These are phyloP conservation scores for Coendou prehensilis DNA, from an alignment of 2,797 vertebrate species.

Conservation along the genomic window DNA sequence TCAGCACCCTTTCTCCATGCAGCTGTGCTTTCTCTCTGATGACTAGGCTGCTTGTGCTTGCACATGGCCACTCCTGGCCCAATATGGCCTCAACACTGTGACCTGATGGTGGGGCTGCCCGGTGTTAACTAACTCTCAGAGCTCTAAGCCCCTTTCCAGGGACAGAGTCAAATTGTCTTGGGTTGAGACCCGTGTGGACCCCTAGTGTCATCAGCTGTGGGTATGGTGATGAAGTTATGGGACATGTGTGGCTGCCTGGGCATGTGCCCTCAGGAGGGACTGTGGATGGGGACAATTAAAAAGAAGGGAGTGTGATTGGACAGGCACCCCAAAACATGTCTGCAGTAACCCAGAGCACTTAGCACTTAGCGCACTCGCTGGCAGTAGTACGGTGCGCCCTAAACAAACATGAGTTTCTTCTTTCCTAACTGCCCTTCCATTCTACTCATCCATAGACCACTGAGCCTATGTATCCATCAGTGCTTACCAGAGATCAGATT, in stretches of 20 bases:
- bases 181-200: no score
- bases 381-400: fast-evolving
- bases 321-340: not conserved
- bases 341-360: not conserved
- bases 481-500: not conserved
- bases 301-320: not conserved
- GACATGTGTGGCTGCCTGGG: not conserved
- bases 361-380: not conserved
- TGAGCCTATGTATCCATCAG: not conserved
- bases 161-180: not conserved
- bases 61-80: not conserved
- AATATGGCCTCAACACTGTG: not conserved
- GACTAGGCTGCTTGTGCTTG: not conserved
- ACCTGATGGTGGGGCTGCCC: fast-evolving
- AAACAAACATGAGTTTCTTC: not conserved
- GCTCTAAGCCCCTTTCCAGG: not conserved
- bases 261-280: not conserved
- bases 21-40: not conserved
- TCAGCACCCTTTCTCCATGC: not conserved
- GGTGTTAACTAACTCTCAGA: not conserved
- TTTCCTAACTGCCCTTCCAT: not conserved
- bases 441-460: not conserved
- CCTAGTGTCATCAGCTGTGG: not conserved
- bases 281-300: not conserved
- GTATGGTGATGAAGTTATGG: not conserved